These are phyloP conservation scores for Betta splendens DNA, from an alignment of 2,797 vertebrate genomes.

Conservation along the genomic window DNA sequence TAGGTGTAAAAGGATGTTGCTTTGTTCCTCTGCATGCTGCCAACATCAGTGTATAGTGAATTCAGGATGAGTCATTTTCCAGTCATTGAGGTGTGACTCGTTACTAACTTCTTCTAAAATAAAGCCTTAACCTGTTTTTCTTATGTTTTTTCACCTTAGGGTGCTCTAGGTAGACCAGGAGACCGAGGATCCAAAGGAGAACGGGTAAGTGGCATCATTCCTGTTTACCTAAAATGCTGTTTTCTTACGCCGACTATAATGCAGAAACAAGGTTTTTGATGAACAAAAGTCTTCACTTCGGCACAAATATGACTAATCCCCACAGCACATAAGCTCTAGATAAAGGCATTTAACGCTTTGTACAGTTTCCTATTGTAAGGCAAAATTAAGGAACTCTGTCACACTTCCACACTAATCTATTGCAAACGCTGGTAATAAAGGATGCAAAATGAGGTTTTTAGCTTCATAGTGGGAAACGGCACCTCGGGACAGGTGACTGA, in stretches of 20 bases:
- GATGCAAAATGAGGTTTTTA: conserved; percentile 52
- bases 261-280: conserved; percentile 40
- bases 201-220: conserved; percentile 82
- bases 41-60: conserved; percentile 21
- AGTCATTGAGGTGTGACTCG: not conserved
- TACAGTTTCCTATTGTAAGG: conserved; percentile 57
- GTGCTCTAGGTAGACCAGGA: conserved; percentile 86
- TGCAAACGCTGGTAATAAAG: conserved; percentile 49
- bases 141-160: conserved; percentile 76
- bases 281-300: conserved; percentile 60
- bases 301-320: conserved; percentile 68
- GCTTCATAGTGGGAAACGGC: conserved; percentile 38
- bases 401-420: conserved; percentile 60
- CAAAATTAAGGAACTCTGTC: conserved; percentile 57
- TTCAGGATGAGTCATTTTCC: conserved; percentile 21
- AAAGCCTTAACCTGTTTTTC: conserved; percentile 15
- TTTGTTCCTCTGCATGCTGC: conserved; percentile 5
- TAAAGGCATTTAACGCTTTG: conserved; percentile 62
- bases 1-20: conserved; percentile 1
- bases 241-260: conserved; percentile 33
- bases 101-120: conserved; percentile 6
- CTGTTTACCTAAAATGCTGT: conserved; percentile 36
- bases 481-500: conserved; percentile 42
- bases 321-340: conserved; percentile 58
- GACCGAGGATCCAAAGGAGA: conserved; percentile 99